phyloP scores from a whole-genome alignment of 2,113 vertebrate species.

The Oncorhynchus tshawytscha region DNA sequence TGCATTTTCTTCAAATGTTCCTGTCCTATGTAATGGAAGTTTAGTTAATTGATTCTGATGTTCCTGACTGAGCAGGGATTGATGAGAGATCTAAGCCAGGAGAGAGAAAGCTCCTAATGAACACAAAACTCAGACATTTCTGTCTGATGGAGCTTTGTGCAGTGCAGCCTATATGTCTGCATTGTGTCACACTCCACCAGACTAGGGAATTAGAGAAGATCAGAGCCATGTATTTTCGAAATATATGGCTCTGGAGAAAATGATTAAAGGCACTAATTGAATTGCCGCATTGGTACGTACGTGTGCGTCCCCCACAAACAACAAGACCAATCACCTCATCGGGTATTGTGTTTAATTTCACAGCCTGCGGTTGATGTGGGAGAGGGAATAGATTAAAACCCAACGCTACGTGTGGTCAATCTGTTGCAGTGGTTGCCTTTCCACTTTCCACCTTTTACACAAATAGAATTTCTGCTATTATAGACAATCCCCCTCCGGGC shows the following conservation, averaged over 20 bases:
- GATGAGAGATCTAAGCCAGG: slow-evolving; percentile 56
- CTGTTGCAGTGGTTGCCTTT: slow-evolving; percentile 24
- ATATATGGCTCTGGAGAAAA: slow-evolving; percentile 21
- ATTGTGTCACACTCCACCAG: slow-evolving; percentile 54
- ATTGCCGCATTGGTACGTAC: slow-evolving; percentile 53
- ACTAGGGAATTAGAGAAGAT: slow-evolving; percentile 43
- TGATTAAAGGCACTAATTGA: slow-evolving; percentile 71
- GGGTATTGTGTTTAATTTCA: slow-evolving; percentile 66
- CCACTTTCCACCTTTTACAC: slow-evolving; percentile 66
- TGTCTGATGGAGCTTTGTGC: background rate
- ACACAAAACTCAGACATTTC: slow-evolving; percentile 56
- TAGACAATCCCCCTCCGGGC: slow-evolving; percentile 56
- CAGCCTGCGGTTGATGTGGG: slow-evolving; percentile 70
- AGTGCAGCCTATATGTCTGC: slow-evolving; percentile 26
- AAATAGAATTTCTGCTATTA: slow-evolving; percentile 63
- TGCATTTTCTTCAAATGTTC: too few species aligned
- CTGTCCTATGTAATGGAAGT: too few species aligned
- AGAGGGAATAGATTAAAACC: slow-evolving; percentile 39
- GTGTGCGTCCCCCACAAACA: slow-evolving; percentile 45
- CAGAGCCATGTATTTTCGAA: background rate
- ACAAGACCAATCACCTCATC: slow-evolving; percentile 57
- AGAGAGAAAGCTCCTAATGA: slow-evolving; percentile 61
- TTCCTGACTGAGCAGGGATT: slow-evolving; percentile 56
- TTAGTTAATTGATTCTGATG: slow-evolving; percentile 40
- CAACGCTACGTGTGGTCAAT: slow-evolving; percentile 15